Conservation (phyloP, 1,140 invertebrate genomes). For the Zaprionus taronus region DNA sequence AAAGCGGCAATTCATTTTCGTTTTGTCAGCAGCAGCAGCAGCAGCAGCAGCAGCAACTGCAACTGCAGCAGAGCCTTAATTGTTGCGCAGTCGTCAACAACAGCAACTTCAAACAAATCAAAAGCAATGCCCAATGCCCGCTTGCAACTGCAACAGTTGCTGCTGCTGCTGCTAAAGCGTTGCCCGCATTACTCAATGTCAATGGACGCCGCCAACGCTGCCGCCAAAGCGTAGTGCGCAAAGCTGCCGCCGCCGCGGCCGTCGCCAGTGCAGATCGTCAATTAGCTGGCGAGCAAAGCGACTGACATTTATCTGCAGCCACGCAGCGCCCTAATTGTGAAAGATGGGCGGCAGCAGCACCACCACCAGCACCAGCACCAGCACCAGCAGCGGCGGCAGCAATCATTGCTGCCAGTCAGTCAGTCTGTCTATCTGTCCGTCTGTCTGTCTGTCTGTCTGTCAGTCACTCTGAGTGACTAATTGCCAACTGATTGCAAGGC, state of each 20-base stretch:
- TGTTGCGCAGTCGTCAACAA: constrained; percentile 73
- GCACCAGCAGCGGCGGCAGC: background rate
- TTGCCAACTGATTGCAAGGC: constrained; percentile 66
- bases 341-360: constrained; percentile 30
- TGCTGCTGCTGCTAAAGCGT: constrained; percentile 34
- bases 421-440: constrained; percentile 8
- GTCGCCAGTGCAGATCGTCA: constrained; percentile 53
- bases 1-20: constrained; percentile 70
- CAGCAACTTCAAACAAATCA: constrained; percentile 65
- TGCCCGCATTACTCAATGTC: constrained; percentile 75
- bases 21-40: constrained; percentile 54
- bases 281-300: constrained; percentile 61
- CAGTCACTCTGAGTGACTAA: constrained; percentile 71
- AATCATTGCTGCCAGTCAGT: constrained; percentile 12
- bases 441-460: constrained; percentile 18
- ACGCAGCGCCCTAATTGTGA: constrained; percentile 53
- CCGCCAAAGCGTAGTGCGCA: constrained; percentile 51
- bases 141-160: constrained; percentile 18
- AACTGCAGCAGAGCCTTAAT: constrained; percentile 50
- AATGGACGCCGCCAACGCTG: constrained; percentile 54
- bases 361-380: constrained; percentile 4
- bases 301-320: constrained; percentile 55
- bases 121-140: constrained; percentile 47
- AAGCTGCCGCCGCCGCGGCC: constrained; percentile 7
- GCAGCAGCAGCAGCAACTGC: constrained; percentile 16